Evolutionary conservation across 2,113 vertebrate species (phyloP).

Genomic region (Lonchura striata): DNA sequence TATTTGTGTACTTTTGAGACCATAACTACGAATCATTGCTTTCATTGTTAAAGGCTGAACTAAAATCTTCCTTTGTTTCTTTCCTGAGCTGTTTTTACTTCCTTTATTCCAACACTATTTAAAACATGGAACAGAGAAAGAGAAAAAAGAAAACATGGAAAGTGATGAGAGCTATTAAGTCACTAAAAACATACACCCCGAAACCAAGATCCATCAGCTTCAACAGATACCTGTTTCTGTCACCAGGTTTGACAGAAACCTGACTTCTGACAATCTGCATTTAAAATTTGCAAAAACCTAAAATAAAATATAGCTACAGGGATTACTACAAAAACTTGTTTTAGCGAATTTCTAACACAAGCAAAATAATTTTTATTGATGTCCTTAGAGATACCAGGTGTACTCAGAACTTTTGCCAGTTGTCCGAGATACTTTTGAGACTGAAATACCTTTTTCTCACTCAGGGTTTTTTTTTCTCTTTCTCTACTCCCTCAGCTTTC

Average conservation of each 20-base stretch:
- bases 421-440: not conserved
- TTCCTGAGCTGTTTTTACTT: not conserved
- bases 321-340: not conserved
- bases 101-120: not conserved
- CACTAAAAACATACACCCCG: not conserved
- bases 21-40: not conserved
- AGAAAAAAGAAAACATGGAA: not conserved
- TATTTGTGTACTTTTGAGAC: not conserved
- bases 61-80: not conserved
- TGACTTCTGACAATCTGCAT: not conserved
- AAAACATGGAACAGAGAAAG: not conserved
- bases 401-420: too few relatives aligned
- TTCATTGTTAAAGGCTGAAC: not conserved
- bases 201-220: not conserved
- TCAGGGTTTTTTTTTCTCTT: not conserved
- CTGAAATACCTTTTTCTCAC: not conserved
- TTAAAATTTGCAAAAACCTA: not conserved
- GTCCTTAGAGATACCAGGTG: rapidly evolving
- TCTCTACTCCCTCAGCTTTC: not conserved
- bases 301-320: not conserved
- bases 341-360: not conserved
- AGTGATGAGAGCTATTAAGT: not conserved
- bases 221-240: not conserved
- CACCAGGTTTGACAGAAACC: not conserved
- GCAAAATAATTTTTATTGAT: not conserved